Evolutionary conservation across 1,140 invertebrate species (phyloP), one percentile per base, ranked within the genome.

Genomic region (Lucilia sericata): DNA sequence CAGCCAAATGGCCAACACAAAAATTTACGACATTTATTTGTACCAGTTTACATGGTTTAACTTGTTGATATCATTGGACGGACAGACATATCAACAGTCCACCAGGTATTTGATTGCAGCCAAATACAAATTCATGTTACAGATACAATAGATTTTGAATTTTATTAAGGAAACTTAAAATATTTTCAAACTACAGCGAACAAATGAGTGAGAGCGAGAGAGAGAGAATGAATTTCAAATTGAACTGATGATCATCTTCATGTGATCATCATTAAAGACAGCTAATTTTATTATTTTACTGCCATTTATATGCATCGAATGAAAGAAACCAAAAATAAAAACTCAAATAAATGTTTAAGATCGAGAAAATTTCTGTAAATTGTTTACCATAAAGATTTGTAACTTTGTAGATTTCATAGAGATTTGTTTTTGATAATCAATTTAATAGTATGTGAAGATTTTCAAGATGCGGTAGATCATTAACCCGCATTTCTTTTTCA

Each of bases 261-360:
- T 55, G 51, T 55, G 51, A 55, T 55, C 51, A 55, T 55, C 51
- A 55, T 55, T 55, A 55, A 55, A 55, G 51, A 86, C 86, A 86
- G 86, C 88, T 89, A 89, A 89, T 89, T 89, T 89, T 89, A 89
- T 89, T 88, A 87, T 88, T 86, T 85, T 83, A 86, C 82, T 88
- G 88, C 87, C 88, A 89, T 88, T 89, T 88, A 55, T 75, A 34
- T 34, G 74, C 9, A 10, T 74, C 9, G 21, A 14, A 75, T 7
- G 74, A 30, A 13, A 75, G 30, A 75, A 34, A 25, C 5, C 4
- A 34, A 75, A 34, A 34, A 25, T 75, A 14, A 8, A 34, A 75
- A 74, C 14, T 10, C 65, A 21, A 75, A 75, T 75, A 25, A 55
- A 75, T 34, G 74, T 34, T 14, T 14, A 75, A 25, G 21, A 75